Percentiles rank a stretch among this genome's conserved stretches.
phyloP scores from a whole-genome alignment of 2,888 invertebrate species.

The Drosophila flavopinicola region DNA sequence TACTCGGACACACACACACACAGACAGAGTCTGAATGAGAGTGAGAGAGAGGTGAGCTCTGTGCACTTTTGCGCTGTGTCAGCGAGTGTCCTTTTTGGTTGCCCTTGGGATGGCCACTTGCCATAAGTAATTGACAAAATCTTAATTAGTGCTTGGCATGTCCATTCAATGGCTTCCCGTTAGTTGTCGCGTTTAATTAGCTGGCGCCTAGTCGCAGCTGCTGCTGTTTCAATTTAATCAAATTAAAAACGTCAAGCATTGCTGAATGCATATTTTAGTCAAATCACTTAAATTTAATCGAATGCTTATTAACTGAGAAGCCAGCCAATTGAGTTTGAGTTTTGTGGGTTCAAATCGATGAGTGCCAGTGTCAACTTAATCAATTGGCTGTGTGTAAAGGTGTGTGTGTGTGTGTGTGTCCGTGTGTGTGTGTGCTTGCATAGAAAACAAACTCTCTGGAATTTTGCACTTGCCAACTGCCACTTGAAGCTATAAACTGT shows the following conservation, averaged over 20 bases:
- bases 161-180: constrained; percentile 73
- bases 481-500: constrained; percentile 78
- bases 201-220: constrained; percentile 6
- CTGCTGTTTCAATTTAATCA: constrained; percentile 71
- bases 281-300: constrained; percentile 50
- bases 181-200: constrained; percentile 75
- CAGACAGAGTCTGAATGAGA: not conserved
- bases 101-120: constrained; percentile 37
- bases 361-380: constrained; percentile 53
- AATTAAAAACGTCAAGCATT: constrained; percentile 62
- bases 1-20: constrained; percentile 28
- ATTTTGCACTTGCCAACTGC: constrained; percentile 76
- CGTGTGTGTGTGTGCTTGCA: constrained; percentile 40
- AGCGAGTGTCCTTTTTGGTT: constrained; percentile 32
- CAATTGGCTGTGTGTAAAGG: constrained; percentile 23
- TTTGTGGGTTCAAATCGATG: constrained; percentile 4
- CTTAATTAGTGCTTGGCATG: constrained; percentile 81
- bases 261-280: constrained; percentile 19
- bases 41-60: constrained; percentile 49
- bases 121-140: constrained; percentile 79
- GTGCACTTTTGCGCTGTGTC: constrained; percentile 73
- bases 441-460: constrained; percentile 73
- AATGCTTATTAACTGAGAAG: constrained; percentile 50
- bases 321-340: constrained; percentile 37
- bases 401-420: constrained; percentile 8